A percentile compares a stretch with the other conserved stretches of the same genome.
Conservation (phyloP, 1,140 invertebrate genomes). For the Camponotus vicinus region DNA sequence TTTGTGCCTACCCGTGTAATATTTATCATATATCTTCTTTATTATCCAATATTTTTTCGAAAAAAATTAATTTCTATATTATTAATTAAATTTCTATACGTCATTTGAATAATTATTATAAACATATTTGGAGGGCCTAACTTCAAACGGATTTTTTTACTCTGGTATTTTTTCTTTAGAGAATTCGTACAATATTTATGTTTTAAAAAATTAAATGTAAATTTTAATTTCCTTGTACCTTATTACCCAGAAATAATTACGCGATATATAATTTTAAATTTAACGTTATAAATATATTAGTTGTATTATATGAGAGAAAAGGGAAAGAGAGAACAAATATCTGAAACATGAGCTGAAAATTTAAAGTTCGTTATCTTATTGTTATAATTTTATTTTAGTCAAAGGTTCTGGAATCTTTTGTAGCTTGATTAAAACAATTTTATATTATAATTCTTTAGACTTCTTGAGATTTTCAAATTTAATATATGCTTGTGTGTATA, state of each 20-base stretch:
- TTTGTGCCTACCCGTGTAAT: slow-evolving; percentile 18
- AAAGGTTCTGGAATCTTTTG: too few relatives aligned
- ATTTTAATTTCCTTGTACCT: neutral
- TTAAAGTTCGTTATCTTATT: too few relatives aligned
- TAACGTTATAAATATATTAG: neutral
- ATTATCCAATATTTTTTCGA: too few relatives aligned
- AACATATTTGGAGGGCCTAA: too few relatives aligned
- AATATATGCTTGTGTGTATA: neutral
- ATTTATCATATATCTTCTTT: slow-evolving; percentile 10
- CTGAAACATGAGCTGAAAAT: too few relatives aligned
- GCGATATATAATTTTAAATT: neutral
- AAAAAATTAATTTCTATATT: too few relatives aligned
- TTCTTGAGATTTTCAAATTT: neutral
- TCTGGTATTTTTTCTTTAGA: slow-evolving; percentile 14
- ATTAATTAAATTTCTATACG: too few relatives aligned
- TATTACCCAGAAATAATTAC: neutral
- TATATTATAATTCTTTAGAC: neutral
- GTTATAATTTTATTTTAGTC: too few relatives aligned
- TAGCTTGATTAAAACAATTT: too few relatives aligned
- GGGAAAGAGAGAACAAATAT: too few relatives aligned
- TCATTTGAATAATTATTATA: too few relatives aligned
- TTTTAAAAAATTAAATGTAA: slow-evolving; percentile 12
- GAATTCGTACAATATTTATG: neutral
- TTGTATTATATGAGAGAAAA: neutral
- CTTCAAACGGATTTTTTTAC: neutral